phyloP scores from a whole-genome alignment of 1,140 invertebrate genomes.

The Subanguina moxae region DNA sequence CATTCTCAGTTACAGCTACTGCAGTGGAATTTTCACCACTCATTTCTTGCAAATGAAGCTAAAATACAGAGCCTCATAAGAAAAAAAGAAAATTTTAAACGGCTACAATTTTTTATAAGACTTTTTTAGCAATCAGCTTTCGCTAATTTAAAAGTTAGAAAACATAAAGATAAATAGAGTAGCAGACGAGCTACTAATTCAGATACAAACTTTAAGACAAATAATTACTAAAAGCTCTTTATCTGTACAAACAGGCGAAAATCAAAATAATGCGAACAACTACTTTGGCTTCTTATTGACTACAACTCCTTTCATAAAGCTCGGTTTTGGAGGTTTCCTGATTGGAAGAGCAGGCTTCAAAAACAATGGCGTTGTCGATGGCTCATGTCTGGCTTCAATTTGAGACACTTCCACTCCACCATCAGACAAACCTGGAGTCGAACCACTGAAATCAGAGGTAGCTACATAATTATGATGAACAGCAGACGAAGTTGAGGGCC shows the following conservation, averaged over 20 bases:
- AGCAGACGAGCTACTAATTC: not conserved
- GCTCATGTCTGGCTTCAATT: not conserved
- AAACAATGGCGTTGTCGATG: not conserved
- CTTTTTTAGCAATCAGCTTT: not conserved
- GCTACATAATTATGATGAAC: not conserved
- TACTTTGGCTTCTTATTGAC: slow-evolving; percentile 18
- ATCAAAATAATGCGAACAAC: not conserved
- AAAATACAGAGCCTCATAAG: too few relatives aligned
- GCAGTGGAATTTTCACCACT: not conserved
- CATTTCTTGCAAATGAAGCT: too few relatives aligned
- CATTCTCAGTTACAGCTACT: not conserved
- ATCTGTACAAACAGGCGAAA: not conserved
- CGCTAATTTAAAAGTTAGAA: not conserved
- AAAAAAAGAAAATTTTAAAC: too few relatives aligned
- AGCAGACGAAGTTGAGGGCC: not conserved
- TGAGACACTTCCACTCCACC: too few relatives aligned
- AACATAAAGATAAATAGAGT: not conserved
- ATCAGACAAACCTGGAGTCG: too few relatives aligned
- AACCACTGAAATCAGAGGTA: not conserved
- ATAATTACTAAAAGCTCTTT: too few relatives aligned
- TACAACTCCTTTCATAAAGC: slow-evolving; percentile 16
- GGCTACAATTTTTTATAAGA: too few relatives aligned
- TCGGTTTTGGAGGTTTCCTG: not conserved
- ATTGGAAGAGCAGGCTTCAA: not conserved
- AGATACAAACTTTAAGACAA: not conserved